Percentiles rank a stretch among this genome's conserved stretches.
These are phyloP conservation scores for Eospalax fontanierii DNA, from an alignment of 2,797 vertebrate genomes.

Conservation along the genomic window DNA sequence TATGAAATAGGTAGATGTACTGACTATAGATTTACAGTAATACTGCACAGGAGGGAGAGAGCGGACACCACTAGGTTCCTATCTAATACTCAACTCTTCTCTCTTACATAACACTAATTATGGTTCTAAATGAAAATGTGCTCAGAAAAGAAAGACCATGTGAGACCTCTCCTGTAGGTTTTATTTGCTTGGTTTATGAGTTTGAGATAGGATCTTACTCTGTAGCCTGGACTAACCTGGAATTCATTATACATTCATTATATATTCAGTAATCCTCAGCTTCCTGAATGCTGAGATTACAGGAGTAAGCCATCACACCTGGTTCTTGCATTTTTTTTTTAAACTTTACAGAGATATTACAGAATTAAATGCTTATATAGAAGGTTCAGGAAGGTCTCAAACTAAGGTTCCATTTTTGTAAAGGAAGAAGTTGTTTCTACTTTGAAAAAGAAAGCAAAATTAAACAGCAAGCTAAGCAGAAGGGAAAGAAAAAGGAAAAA, in stretches of 20 bases:
- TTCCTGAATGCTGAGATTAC: not conserved
- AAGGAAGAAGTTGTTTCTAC: too few relatives aligned
- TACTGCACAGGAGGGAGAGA: not conserved
- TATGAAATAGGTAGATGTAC: not conserved
- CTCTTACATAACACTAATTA: constrained; percentile 2
- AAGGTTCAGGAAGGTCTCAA: too few relatives aligned
- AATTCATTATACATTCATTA: not conserved
- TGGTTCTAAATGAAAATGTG: constrained; percentile 34
- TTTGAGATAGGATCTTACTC: not conserved
- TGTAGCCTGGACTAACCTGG: not conserved
- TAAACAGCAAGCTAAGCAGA: too few relatives aligned
- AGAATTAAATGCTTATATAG: too few relatives aligned
- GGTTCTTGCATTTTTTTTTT: too few relatives aligned
- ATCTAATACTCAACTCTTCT: not conserved
- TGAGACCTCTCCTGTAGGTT: constrained; percentile 12
- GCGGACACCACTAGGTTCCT: constrained; percentile 12
- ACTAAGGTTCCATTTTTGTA: too few relatives aligned
- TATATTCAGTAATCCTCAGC: too few relatives aligned
- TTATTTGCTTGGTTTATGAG: not conserved
- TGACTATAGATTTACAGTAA: not conserved
- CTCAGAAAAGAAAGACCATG: constrained; percentile 29
- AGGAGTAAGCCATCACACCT: too few relatives aligned
- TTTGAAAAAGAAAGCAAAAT: too few relatives aligned
- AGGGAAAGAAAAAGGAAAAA: too few relatives aligned
- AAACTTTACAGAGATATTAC: too few relatives aligned